Evolutionary conservation across 2,888 invertebrate genomes (phyloP).

Genomic region (Drosophila koepferae): DNA sequence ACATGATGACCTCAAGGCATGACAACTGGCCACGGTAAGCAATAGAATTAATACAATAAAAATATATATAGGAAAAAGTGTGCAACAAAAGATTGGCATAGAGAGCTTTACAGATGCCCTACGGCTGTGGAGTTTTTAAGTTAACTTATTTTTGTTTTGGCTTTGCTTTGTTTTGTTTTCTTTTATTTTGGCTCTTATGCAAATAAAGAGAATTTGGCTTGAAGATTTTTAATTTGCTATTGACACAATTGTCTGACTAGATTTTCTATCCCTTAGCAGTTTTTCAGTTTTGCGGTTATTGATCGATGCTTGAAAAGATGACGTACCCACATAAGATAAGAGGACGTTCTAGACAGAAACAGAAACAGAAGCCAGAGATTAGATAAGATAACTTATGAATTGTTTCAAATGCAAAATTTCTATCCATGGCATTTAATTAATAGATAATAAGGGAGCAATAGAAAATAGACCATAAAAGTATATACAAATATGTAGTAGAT

Average conservation of each 20-base stretch:
- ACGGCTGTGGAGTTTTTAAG: slow-evolving; percentile 16
- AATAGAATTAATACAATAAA: slow-evolving; percentile 52
- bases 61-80: slow-evolving; percentile 39
- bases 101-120: slow-evolving; percentile 47
- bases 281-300: neutral
- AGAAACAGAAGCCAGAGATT: too few relatives aligned
- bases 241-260: slow-evolving; percentile 13
- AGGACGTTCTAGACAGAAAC: too few relatives aligned
- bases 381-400: too few relatives aligned
- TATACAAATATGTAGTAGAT: neutral
- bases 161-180: neutral
- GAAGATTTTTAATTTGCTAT: slow-evolving; percentile 20
- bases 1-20: slow-evolving; percentile 29
- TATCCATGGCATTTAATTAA: neutral
- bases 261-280: neutral
- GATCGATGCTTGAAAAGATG: neutral
- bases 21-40: slow-evolving; percentile 33
- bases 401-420: neutral
- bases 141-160: neutral
- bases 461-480: neutral
- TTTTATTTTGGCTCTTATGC: neutral
- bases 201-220: slow-evolving; percentile 7
- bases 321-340: too few relatives aligned
- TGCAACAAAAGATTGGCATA: slow-evolving; percentile 37
- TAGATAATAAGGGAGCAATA: neutral